Evolutionary conservation across 2,888 invertebrate species (phyloP).

Genomic region (Alloplasta piceator): DNA sequence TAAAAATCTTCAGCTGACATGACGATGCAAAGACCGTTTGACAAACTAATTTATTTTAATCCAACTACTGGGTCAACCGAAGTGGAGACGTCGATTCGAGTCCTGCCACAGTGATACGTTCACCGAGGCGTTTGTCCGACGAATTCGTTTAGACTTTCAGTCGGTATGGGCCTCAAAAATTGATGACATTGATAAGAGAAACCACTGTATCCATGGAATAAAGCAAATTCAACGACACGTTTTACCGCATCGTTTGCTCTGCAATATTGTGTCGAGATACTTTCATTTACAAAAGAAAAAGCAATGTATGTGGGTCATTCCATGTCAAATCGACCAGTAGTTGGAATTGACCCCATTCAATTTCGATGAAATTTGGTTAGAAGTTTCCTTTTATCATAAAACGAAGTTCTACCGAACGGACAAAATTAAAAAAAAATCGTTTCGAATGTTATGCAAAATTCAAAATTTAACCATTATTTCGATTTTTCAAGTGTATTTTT

Average conservation of each 20-base stretch:
- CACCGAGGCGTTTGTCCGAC: constrained; percentile 10
- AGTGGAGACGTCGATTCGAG: constrained; percentile 47
- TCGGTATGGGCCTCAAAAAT: neutral
- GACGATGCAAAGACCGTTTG: constrained; percentile 46
- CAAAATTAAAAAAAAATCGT: too few species aligned
- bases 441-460: too few species aligned
- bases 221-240: constrained; percentile 47
- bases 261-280: neutral
- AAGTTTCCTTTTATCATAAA: too few species aligned
- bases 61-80: constrained; percentile 38
- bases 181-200: neutral
- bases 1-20: constrained; percentile 9
- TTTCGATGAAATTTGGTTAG: too few species aligned
- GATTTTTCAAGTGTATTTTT: too few species aligned
- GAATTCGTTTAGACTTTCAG: neutral
- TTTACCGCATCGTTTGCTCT: constrained; percentile 5
- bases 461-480: too few species aligned
- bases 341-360: too few species aligned
- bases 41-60: constrained; percentile 58
- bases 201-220: neutral
- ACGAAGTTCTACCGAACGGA: too few species aligned
- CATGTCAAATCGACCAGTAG: too few species aligned
- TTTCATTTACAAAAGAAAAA: constrained; percentile 33
- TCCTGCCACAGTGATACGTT: constrained; percentile 41
- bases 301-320: neutral